A percentile compares a stretch with the other conserved stretches of the same genome.
phyloP scores from a whole-genome alignment of 2,113 vertebrate genomes.

The Amazona vittata region DNA sequence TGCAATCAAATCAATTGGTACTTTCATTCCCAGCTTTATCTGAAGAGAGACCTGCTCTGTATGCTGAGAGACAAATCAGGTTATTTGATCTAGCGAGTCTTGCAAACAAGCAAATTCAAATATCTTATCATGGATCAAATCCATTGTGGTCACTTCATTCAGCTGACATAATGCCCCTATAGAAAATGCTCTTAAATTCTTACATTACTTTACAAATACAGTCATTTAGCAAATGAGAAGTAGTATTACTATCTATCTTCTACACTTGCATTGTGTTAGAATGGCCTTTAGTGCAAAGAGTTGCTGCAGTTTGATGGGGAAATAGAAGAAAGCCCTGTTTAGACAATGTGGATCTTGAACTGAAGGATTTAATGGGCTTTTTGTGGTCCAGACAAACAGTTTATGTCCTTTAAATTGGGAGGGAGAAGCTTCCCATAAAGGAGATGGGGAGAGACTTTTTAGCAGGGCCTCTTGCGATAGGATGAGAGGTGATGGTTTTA shows the following conservation, averaged over 20 bases:
- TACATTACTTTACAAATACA: neutral
- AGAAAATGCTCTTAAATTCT: neutral
- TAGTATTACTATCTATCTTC: neutral
- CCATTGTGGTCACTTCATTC: neutral
- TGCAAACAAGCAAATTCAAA: constrained; percentile 17
- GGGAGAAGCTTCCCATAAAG: neutral
- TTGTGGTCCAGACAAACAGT: neutral
- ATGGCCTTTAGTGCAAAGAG: neutral
- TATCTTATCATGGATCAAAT: neutral
- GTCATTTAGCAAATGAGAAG: neutral
- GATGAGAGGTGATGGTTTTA: neutral
- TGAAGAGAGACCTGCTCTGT: neutral
- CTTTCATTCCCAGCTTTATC: neutral
- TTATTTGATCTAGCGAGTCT: neutral
- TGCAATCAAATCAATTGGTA: neutral
- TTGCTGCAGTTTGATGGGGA: neutral
- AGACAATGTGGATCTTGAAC: neutral
- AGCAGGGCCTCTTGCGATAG: neutral
- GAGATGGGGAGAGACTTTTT: neutral
- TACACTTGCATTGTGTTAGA: neutral
- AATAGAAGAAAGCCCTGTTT: neutral
- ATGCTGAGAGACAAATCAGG: neutral
- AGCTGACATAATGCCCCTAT: neutral
- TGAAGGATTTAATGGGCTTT: neutral
- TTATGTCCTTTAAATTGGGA: neutral